phyloP scores from a whole-genome alignment of 2,888 invertebrate genomes.

The Exephanes ischioxanthus region DNA sequence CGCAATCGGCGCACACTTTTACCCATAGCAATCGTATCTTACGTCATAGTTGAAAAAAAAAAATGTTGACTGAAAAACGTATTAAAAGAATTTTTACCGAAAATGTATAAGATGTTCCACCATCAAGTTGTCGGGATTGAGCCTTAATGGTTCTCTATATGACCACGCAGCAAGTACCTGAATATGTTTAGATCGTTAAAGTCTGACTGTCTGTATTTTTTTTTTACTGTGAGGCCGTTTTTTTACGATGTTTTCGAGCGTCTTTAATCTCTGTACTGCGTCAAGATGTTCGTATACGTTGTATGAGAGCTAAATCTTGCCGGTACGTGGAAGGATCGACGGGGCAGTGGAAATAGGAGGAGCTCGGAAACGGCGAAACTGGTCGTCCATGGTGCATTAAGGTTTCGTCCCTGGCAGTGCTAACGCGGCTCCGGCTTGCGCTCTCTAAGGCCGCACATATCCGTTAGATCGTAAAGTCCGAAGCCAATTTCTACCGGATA shows the following conservation, averaged over 20 bases:
- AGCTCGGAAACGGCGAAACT: slow-evolving; percentile 60
- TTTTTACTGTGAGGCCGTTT: background rate
- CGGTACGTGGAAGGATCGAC: slow-evolving; percentile 23
- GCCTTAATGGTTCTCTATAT: background rate
- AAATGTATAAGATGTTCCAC: background rate
- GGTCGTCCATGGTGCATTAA: slow-evolving; percentile 63
- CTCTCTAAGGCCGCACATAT: slow-evolving; percentile 68
- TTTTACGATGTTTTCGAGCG: background rate
- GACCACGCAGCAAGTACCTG: background rate
- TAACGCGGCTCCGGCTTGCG: slow-evolving; percentile 32
- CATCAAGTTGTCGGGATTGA: background rate
- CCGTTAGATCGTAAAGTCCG: slow-evolving; percentile 71
- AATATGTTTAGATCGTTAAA: background rate
- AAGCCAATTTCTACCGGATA: slow-evolving; percentile 73
- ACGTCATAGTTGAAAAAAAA: no score
- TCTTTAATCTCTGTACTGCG: slow-evolving; percentile 2
- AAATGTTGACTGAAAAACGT: no score
- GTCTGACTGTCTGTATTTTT: background rate
- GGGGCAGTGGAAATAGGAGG: slow-evolving; percentile 39
- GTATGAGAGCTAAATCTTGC: slow-evolving; percentile 51
- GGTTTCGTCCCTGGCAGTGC: slow-evolving; percentile 55
- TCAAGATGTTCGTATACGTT: slow-evolving; percentile 26
- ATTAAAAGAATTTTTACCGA: background rate
- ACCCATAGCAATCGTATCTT: no score
- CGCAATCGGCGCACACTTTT: no score